Conservation (phyloP, 2,888 invertebrate species). For the Drosophila colorata region DNA sequence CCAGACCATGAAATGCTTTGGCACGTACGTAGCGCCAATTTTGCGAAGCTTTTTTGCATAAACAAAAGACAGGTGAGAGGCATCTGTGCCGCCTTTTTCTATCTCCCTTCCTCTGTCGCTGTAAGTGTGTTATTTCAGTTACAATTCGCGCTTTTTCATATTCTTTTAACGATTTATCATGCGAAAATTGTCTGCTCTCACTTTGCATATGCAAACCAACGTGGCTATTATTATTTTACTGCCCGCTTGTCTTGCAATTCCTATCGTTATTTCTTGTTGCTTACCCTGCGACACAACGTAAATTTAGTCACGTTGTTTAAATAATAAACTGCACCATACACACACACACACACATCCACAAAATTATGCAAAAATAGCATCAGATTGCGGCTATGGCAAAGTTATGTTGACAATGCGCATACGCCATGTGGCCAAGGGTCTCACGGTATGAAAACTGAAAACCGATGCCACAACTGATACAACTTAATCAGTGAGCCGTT, state of each 20-base stretch:
- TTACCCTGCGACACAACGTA: conserved; percentile 54
- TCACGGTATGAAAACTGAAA: conserved; percentile 39
- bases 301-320: conserved; percentile 81
- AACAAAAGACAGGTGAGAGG: conserved; percentile 69
- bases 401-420: conserved; percentile 74
- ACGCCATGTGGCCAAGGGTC: conserved; percentile 47
- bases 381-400: conserved; percentile 65
- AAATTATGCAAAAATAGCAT: conserved; percentile 70
- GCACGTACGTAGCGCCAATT: conserved; percentile 83
- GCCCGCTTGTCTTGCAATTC: conserved; percentile 46
- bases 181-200: conserved; percentile 75
- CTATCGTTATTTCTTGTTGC: conserved; percentile 30
- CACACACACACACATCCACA: conserved; percentile 22
- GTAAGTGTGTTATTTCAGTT: conserved; percentile 60
- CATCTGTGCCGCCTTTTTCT: conserved; percentile 11
- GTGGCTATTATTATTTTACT: conserved; percentile 72
- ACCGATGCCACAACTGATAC: conserved; percentile 63
- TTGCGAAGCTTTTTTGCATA: conserved; percentile 78
- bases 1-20: conserved; percentile 84
- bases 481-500: conserved; percentile 69
- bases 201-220: conserved; percentile 71
- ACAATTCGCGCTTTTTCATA: conserved; percentile 76
- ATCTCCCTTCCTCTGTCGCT: conserved; percentile 7
- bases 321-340: conserved; percentile 73
- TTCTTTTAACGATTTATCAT: conserved; percentile 83